Conservation (phyloP, 2,888 invertebrate species). For the Cerastis rubricosa region DNA sequence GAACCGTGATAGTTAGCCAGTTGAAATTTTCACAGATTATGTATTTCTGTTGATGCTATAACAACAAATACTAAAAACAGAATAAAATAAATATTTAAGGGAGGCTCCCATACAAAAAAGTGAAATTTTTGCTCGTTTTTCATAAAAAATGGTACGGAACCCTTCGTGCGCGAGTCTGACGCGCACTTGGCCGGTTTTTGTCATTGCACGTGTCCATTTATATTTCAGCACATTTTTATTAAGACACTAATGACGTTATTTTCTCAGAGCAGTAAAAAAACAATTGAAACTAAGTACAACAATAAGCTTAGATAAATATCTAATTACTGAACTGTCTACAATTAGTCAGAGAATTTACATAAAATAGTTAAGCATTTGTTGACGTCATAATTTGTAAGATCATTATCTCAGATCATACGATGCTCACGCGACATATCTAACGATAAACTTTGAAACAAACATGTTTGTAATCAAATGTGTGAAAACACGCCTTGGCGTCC, state of each 20-base stretch:
- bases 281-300: neutral
- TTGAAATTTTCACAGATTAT: too few species aligned
- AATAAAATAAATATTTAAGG: too few species aligned
- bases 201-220: too few species aligned
- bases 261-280: slow-evolving; percentile 4
- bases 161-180: too few species aligned
- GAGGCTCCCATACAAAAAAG: too few species aligned
- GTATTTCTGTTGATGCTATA: too few species aligned
- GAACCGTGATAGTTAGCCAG: too few species aligned
- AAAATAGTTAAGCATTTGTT: neutral
- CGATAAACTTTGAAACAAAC: slow-evolving; percentile 34
- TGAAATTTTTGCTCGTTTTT: too few species aligned
- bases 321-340: neutral
- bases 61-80: too few species aligned
- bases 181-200: neutral
- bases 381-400: neutral
- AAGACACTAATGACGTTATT: neutral
- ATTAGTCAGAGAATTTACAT: neutral
- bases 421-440: slow-evolving; percentile 9
- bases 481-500: slow-evolving; percentile 18
- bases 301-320: neutral
- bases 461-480: slow-evolving; percentile 35
- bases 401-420: slow-evolving; percentile 49
- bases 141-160: too few species aligned
- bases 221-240: neutral